Evolutionary conservation across 2,113 vertebrate genomes (phyloP).

Genomic region (Eulacestoma nigropectus): DNA sequence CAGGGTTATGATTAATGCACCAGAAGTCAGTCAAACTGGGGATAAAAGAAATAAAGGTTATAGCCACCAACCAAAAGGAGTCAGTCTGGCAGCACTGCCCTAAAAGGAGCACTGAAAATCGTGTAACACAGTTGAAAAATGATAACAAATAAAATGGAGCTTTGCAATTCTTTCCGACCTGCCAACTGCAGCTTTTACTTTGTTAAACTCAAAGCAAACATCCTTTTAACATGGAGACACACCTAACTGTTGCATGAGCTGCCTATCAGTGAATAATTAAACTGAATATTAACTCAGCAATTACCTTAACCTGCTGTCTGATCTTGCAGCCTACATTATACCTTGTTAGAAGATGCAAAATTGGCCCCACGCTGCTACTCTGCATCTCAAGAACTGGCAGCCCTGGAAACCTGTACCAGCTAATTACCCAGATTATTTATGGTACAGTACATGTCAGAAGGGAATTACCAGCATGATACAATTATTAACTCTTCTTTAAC

Average conservation of each 20-base stretch:
- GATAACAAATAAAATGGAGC: background rate
- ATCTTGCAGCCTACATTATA: background rate
- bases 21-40: background rate
- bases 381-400: background rate
- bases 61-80: background rate
- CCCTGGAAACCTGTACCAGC: constrained; percentile 32
- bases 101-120: background rate
- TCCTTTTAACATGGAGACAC: constrained; percentile 9
- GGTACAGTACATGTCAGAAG: constrained; percentile 46
- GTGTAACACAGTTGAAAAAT: background rate
- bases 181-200: background rate
- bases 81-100: background rate
- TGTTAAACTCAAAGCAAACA: constrained; percentile 16
- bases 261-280: background rate
- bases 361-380: background rate
- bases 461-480: constrained; percentile 48
- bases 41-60: background rate
- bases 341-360: background rate
- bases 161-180: background rate
- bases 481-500: constrained; percentile 36
- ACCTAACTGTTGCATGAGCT: background rate
- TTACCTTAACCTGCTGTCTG: constrained; percentile 1
- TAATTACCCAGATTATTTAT: constrained; percentile 64
- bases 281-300: constrained; percentile 7
- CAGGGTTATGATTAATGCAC: background rate